A percentile compares a stretch with the other conserved stretches of the same genome.
Conservation (phyloP, 1,140 invertebrate genomes). For the Thaumetopoea pityocampa region DNA sequence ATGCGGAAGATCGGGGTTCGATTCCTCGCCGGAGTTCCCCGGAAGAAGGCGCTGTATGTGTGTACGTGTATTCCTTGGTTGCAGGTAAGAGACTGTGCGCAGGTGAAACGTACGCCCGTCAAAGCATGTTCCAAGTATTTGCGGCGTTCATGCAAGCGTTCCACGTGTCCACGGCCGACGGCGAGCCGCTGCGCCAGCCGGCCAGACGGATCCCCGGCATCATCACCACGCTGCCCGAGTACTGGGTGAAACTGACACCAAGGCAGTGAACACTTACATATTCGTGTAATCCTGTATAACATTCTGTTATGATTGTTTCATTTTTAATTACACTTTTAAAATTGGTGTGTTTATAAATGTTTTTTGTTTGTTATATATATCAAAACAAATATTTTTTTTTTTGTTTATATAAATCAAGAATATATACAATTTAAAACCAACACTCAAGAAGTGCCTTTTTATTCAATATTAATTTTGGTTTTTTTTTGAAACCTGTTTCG, state of each 20-base stretch:
- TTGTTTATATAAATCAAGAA: too few species aligned
- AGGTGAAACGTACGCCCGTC: constrained; percentile 83
- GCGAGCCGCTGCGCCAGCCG: constrained; percentile 34
- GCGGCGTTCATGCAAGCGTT: constrained; percentile 82
- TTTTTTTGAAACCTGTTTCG: too few species aligned
- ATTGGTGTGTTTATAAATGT: too few species aligned
- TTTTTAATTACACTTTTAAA: too few species aligned
- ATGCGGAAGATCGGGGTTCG: too few species aligned
- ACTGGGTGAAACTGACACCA: constrained; percentile 49
- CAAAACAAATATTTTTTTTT: too few species aligned
- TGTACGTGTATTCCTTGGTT: constrained; percentile 17
- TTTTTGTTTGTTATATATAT: too few species aligned
- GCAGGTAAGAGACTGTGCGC: constrained; percentile 83
- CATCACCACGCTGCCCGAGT: constrained; percentile 53
- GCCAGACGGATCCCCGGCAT: constrained; percentile 49
- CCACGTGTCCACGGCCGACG: constrained; percentile 48
- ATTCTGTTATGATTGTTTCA: too few species aligned
- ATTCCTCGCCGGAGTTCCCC: constrained; percentile 3
- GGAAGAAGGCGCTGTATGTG: not conserved
- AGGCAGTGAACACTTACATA: constrained; percentile 28
- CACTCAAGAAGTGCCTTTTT: too few species aligned
- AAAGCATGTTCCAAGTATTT: constrained; percentile 81
- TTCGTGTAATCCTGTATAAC: too few species aligned
- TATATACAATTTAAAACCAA: too few species aligned
- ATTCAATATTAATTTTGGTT: too few species aligned